A percentile compares a stretch with the other conserved stretches of the same genome.
Conservation (phyloP, 1,140 invertebrate genomes). For the Cyclargus thomasi region DNA sequence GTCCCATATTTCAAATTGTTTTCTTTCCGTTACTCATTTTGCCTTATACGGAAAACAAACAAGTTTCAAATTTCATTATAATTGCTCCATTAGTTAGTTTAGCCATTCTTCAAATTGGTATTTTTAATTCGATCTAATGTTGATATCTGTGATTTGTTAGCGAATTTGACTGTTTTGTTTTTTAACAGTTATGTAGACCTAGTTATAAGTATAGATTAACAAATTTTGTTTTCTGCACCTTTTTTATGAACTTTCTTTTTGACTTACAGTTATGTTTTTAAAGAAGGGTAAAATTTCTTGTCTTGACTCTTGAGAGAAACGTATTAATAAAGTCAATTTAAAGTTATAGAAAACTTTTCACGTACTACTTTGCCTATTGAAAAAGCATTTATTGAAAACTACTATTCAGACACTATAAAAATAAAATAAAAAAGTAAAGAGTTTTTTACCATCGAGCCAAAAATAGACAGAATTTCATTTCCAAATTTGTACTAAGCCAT, state of each 20-base stretch:
- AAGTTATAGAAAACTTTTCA: no score
- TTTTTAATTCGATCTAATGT: slow-evolving; percentile 59
- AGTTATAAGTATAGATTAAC: neutral
- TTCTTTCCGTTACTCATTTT: slow-evolving; percentile 13
- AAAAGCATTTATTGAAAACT: no score
- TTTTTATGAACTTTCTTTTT: neutral
- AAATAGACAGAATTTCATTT: no score
- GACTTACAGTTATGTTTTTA: neutral
- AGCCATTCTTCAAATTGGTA: slow-evolving; percentile 64
- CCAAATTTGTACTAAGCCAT: no score
- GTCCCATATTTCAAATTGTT: slow-evolving; percentile 14
- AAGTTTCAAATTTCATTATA: slow-evolving; percentile 58
- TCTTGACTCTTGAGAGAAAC: neutral
- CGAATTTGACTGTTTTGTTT: slow-evolving; percentile 1
- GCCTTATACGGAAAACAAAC: slow-evolving; percentile 33
- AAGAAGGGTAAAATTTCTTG: neutral
- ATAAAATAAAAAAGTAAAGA: no score
- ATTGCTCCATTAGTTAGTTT: slow-evolving; percentile 72
- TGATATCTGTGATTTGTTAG: slow-evolving; percentile 24
- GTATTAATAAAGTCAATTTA: neutral
- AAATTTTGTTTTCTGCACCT: neutral
- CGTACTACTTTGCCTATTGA: no score
- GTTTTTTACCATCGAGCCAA: no score
- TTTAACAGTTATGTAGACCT: slow-evolving; percentile 35
- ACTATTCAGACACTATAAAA: no score